Evolutionary conservation across 2,888 invertebrate genomes (phyloP), one percentile per base, ranked within the genome.

Genomic region (Pachymerium ferrugineum): DNA sequence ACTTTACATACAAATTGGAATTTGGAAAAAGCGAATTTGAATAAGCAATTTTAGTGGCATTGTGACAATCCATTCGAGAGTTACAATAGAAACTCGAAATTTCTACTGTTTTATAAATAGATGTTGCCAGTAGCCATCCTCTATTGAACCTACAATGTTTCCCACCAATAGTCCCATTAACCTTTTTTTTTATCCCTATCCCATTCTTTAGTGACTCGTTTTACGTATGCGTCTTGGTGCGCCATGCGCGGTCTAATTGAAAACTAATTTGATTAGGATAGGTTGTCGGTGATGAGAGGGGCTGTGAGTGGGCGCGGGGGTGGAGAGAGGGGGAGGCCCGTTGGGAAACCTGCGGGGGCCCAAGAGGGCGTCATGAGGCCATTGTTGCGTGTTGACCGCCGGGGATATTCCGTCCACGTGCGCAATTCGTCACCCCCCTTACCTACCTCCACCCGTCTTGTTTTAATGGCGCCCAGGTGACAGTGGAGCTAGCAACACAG

Each of bases 341-440:
- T 8, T 22, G 54, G 54, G 54, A 54, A 28, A 54, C 54, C 54
- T 28, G 54, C 10, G 54, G 54, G 54, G 54, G 28, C 54, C 54
- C 54, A 25, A 54, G 54, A 54, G 54, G 54, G 54, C 54, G 54
- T 22, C 54, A 28, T 54, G 54, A 54, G 54, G 54, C 54, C 54
- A 54, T 54, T 54, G 54, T 54, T 54, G 54, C 54, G 54, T 54
- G 54, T 54, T 54, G 54, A 54, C 54, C 54, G 54, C 54, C 54
- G 14, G 54, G 54, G 54, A 54, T 54, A 54, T 54, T 54, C 54
- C 12, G 12, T 22, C 54, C 54, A 54, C 54, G 54, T 54, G 54
- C 54, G 54, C 54, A 54, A 54, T 54, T 54, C 54, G 54, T 54
- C 54, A 54, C 22, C 54, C 54, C 6, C 47, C 19, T 47, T 47